Evolutionary conservation across 2,888 invertebrate genomes (phyloP), one percentile per base, ranked within the genome.

Genomic region (Caenorhabditis zanzibari): DNA sequence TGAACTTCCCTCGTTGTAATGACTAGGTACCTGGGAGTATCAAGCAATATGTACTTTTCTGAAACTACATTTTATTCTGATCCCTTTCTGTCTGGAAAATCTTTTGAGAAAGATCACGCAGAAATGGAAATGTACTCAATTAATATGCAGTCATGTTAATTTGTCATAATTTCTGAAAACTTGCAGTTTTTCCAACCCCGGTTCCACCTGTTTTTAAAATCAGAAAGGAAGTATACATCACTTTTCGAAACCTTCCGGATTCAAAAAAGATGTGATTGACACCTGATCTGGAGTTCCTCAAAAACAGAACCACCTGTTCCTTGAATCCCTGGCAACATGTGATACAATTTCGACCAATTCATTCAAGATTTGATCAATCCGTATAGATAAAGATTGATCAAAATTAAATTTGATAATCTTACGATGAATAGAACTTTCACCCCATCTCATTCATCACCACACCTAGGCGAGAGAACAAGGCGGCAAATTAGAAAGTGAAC

Each of bases 301-400:
- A 38, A 58, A 75, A 75, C 66, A 58, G 61, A 52, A 77, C 61
- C 77, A 77, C 77, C 77, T 77, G 77, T 63, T 69, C 49, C 44
- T 44, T n/a, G n/a, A 63, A 41, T 63, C 16, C 26, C 44, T 24
- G 24, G 59, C 59, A 76, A 61, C 76, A 75, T 75, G 66, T 66
- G 75, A 38, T 38, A 74, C 38, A 71, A n/a, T 56, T 7, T 69
- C 16, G 44, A 19, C 24, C 6, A 2, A 41, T 24, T 49, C 49
- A 10, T 44, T 28, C 38, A 24, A 41, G 22, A 41, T 69, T 38
- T 38, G 38, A 38, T 56, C 35, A 58, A 41, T 44, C 6, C 19
- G 5, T 19, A 49, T 49, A 38, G 10, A 38, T 38, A 38, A 12
- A 4, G 32, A 6, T 32, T 32, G 32, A 69, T 58, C 41, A 22